Evolutionary conservation across 2,888 invertebrate species (phyloP).

Genomic region (Eudasyphora cyanicolor): DNA sequence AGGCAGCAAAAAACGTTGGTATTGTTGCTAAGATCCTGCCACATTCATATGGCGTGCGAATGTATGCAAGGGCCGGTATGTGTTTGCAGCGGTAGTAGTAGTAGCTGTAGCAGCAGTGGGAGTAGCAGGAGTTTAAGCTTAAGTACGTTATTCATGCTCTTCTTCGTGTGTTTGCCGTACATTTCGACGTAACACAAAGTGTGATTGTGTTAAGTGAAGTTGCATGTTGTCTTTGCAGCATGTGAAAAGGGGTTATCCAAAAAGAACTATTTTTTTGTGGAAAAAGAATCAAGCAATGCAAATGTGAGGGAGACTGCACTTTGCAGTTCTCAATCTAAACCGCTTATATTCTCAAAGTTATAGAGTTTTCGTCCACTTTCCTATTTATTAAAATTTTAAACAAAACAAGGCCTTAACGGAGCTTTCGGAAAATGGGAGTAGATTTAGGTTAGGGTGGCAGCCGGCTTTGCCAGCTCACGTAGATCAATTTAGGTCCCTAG

Average conservation of each 20-base stretch:
- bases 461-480: no score
- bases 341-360: no score
- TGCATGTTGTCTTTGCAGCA: conserved; percentile 2
- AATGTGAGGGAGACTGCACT: no score
- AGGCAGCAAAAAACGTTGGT: conserved; percentile 22
- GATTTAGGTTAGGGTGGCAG: no score
- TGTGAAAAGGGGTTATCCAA: not conserved
- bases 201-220: conserved; percentile 20
- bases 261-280: not conserved
- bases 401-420: no score
- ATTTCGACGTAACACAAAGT: no score
- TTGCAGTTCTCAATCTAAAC: no score
- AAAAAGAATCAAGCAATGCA: no score
- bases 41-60: not conserved
- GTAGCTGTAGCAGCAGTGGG: conserved; percentile 31
- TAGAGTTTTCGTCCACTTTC: no score
- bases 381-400: no score
- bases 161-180: not conserved
- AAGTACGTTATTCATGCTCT: conserved; percentile 22
- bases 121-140: conserved; percentile 40
- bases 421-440: no score
- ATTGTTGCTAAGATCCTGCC: conserved; percentile 51
- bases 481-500: no score
- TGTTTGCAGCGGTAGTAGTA: conserved; percentile 17
- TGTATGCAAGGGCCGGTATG: not conserved